Evolutionary conservation across 1,140 invertebrate species (phyloP).

Genomic region (Temnothorax nylanderi): DNA sequence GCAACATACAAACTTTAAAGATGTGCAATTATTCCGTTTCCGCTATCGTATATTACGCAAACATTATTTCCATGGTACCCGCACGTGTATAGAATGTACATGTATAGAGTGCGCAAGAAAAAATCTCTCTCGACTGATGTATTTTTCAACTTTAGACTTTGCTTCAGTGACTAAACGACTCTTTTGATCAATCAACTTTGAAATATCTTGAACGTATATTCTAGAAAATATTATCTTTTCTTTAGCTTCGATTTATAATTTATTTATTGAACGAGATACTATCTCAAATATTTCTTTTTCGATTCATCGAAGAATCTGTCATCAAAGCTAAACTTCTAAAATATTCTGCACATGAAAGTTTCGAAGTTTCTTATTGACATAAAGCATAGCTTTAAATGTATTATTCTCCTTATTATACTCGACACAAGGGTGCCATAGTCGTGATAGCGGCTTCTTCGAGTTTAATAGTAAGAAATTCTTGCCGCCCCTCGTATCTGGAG

Average conservation of each 20-base stretch:
- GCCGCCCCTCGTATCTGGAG: constrained; percentile 23
- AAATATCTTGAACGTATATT: not conserved
- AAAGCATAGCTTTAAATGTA: not conserved
- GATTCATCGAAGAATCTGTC: not conserved
- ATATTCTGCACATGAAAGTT: not conserved
- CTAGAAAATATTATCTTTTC: not conserved
- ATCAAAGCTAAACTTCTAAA: not conserved
- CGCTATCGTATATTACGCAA: constrained; percentile 15
- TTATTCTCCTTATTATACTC: not conserved
- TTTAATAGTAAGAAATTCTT: constrained; percentile 43
- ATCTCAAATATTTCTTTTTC: not conserved
- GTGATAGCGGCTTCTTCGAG: constrained; percentile 2
- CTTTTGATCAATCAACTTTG: not conserved
- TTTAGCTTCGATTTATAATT: not conserved
- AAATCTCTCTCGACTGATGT: not conserved
- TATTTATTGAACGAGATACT: not conserved
- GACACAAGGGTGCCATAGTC: not conserved
- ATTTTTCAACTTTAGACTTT: not conserved
- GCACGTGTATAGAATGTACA: not conserved
- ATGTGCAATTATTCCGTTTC: constrained; percentile 42
- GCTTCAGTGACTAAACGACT: not conserved
- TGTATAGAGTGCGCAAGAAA: not conserved
- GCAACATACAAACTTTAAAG: constrained; percentile 43
- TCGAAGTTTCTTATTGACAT: not conserved
- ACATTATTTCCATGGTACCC: not conserved